phyloP scores from a whole-genome alignment of 2,888 invertebrate species.

The Cephalotes varians region DNA sequence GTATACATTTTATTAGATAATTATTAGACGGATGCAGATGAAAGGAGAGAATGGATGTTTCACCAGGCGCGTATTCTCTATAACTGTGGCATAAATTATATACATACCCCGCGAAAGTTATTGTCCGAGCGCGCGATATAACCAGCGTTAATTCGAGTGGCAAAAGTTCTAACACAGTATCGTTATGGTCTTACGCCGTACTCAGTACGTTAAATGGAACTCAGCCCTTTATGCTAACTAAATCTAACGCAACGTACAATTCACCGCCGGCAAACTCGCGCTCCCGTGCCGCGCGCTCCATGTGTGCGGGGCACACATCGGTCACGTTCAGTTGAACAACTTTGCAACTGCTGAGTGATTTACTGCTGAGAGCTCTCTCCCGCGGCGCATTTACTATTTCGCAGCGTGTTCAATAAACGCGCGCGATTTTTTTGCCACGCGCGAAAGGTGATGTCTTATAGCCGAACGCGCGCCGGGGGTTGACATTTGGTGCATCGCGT shows the following conservation, averaged over 20 bases:
- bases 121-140: slow-evolving; percentile 42
- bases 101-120: slow-evolving; percentile 35
- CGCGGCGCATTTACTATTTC: slow-evolving; percentile 53
- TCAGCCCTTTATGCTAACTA: slow-evolving; percentile 56
- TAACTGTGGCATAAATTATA: slow-evolving; percentile 34
- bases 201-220: slow-evolving; percentile 54
- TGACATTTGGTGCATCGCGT: slow-evolving; percentile 23
- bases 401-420: slow-evolving; percentile 47
- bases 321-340: slow-evolving; percentile 57
- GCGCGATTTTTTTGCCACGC: slow-evolving; percentile 27
- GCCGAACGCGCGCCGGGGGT: background rate
- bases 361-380: slow-evolving; percentile 46
- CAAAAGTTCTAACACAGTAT: slow-evolving; percentile 49
- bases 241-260: slow-evolving; percentile 57
- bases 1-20: slow-evolving; percentile 10
- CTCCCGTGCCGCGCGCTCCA: background rate
- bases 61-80: slow-evolving; percentile 8
- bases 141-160: slow-evolving; percentile 51
- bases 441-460: slow-evolving; percentile 6
- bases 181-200: slow-evolving; percentile 52
- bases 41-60: slow-evolving; percentile 11
- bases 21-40: slow-evolving; percentile 22
- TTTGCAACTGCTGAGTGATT: slow-evolving; percentile 56
- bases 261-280: slow-evolving; percentile 31
- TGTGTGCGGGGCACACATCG: slow-evolving; percentile 52